Conservation (phyloP, 2,888 invertebrate genomes). For the Diadegma fenestrale region DNA sequence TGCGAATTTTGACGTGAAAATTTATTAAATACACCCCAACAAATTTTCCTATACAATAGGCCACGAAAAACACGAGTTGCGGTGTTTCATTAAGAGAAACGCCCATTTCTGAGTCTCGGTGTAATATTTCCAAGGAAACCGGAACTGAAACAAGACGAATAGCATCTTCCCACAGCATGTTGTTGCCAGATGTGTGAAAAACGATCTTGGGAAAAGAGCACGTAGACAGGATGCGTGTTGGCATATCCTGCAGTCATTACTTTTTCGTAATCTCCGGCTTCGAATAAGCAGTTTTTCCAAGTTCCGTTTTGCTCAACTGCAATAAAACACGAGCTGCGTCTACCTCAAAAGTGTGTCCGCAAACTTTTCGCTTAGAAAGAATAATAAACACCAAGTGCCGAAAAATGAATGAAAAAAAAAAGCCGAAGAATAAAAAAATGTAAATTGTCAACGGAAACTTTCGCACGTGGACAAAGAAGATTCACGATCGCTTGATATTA, state of each 20-base stretch:
- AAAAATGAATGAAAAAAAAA: background rate
- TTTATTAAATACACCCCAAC: too few species aligned
- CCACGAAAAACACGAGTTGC: background rate
- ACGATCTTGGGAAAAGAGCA: slow-evolving; percentile 44
- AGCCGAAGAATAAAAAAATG: background rate
- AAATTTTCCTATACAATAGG: background rate
- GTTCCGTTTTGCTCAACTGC: background rate
- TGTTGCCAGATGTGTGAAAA: slow-evolving; percentile 69
- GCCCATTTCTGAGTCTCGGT: background rate
- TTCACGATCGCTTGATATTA: background rate
- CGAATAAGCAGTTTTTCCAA: slow-evolving; percentile 1
- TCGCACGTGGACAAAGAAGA: background rate
- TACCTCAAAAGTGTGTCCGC: slow-evolving; percentile 5
- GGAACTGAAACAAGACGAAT: slow-evolving; percentile 58
- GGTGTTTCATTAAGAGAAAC: background rate
- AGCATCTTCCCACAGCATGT: slow-evolving; percentile 36
- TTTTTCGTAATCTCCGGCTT: slow-evolving; percentile 22
- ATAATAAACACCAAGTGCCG: background rate
- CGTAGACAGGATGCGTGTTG: slow-evolving; percentile 51
- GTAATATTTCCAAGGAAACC: slow-evolving; percentile 60
- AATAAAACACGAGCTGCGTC: slow-evolving; percentile 1
- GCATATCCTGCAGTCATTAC: slow-evolving; percentile 66
- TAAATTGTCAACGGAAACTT: background rate
- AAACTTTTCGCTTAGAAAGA: background rate
- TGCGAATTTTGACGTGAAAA: too few species aligned